Percentiles rank a stretch among this genome's conserved stretches.
Conservation (phyloP, 2,888 invertebrate species). For the Watsonalla cultraria region DNA sequence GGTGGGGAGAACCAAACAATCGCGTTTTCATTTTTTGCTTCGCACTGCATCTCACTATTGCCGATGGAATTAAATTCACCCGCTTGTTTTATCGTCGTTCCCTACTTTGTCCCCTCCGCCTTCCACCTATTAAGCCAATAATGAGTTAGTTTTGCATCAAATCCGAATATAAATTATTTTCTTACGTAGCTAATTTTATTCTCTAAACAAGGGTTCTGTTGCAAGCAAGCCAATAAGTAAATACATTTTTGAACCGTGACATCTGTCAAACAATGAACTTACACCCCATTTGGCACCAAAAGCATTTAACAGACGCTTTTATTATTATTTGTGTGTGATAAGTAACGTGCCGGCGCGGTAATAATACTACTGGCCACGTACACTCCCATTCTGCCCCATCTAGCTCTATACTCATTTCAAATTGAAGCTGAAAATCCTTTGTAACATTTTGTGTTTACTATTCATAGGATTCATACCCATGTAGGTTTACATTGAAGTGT, state of each 20-base stretch:
- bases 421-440: constrained; percentile 21
- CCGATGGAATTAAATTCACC: constrained; percentile 62
- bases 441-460: neutral
- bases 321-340: constrained; percentile 42
- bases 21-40: constrained; percentile 58
- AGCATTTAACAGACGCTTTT: constrained; percentile 34
- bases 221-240: constrained; percentile 1
- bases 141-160: constrained; percentile 42
- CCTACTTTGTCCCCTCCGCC: constrained; percentile 44
- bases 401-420: constrained; percentile 38
- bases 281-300: constrained; percentile 38
- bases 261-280: constrained; percentile 33
- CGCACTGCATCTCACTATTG: constrained; percentile 54
- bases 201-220: neutral
- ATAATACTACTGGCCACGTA: constrained; percentile 60
- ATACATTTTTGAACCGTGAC: constrained; percentile 20
- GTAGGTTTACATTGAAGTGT: neutral
- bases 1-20: constrained; percentile 50
- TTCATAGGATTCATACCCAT: neutral
- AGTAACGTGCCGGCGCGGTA: constrained; percentile 52
- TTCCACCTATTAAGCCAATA: constrained; percentile 43
- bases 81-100: constrained; percentile 53
- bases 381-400: constrained; percentile 41
- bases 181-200: neutral
- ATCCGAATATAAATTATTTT: constrained; percentile 16